These are phyloP conservation scores for Bombus impatiens DNA, from an alignment of 1,140 invertebrate genomes.

Conservation along the genomic window DNA sequence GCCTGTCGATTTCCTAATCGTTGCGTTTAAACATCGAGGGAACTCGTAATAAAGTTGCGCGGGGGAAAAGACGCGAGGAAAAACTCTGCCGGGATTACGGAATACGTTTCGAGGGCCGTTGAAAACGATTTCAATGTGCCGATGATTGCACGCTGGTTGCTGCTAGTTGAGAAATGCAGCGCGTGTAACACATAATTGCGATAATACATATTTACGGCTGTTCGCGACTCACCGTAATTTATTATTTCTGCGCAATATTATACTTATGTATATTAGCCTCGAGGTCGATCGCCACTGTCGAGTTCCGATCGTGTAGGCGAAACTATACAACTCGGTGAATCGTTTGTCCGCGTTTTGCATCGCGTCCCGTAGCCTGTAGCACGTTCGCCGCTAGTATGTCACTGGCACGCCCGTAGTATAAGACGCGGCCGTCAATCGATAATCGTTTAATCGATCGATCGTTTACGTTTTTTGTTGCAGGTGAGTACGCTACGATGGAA, in stretches of 20 bases:
- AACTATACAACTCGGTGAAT: constrained; percentile 23
- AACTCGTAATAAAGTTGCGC: neutral
- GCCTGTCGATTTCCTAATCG: constrained; percentile 8
- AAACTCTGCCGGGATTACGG: constrained; percentile 6
- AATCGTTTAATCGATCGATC: constrained; percentile 58
- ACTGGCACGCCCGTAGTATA: too few relatives aligned
- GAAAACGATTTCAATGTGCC: constrained; percentile 22
- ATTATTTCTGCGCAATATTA: constrained; percentile 70
- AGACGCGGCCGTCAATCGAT: constrained; percentile 16
- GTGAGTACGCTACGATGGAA: constrained; percentile 54
- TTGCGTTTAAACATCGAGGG: neutral
- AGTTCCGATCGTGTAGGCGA: constrained; percentile 57
- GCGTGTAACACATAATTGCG: constrained; percentile 41
- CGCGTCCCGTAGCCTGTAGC: neutral
- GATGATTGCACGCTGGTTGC: constrained; percentile 14
- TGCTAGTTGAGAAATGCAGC: constrained; percentile 39
- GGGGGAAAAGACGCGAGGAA: neutral
- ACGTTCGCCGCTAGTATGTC: neutral
- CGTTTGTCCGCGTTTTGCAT: too few relatives aligned
- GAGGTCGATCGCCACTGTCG: constrained; percentile 29
- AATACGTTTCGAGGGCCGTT: constrained; percentile 23
- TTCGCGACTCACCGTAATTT: constrained; percentile 66
- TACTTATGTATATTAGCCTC: constrained; percentile 44
- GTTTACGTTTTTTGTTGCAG: constrained; percentile 57
- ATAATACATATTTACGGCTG: constrained; percentile 68